Conservation (phyloP, 2,113 vertebrate species). For the Poecilia latipinna region DNA sequence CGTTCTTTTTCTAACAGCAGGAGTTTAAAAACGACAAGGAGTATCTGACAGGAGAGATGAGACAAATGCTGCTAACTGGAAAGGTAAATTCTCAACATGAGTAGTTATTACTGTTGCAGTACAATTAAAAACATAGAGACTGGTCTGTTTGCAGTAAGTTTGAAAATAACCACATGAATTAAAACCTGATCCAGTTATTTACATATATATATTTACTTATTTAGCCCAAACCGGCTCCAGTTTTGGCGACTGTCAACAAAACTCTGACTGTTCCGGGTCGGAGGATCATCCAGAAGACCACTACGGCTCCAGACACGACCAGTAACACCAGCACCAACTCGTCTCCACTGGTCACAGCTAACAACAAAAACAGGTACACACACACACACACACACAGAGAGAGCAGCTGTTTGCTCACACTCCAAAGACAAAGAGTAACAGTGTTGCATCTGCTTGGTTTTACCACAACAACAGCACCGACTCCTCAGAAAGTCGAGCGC, state of each 20-base stretch:
- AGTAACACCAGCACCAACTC: conserved; percentile 87
- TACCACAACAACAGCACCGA: conserved; percentile 79
- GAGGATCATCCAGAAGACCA: conserved; percentile 88
- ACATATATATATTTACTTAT: background rate
- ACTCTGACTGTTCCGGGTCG: conserved; percentile 92
- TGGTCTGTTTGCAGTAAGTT: background rate
- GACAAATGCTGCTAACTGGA: conserved; percentile 91
- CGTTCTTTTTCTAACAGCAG: conserved; percentile 69
- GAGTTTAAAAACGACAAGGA: conserved; percentile 96
- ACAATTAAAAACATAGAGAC: background rate
- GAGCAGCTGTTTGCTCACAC: background rate
- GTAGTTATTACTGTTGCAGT: background rate
- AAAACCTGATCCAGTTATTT: background rate
- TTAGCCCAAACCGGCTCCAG: conserved; percentile 91
- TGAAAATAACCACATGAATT: background rate
- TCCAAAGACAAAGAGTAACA: background rate
- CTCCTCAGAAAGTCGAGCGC: conserved; percentile 87
- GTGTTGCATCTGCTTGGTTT: background rate
- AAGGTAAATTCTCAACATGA: conserved; percentile 83
- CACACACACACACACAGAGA: background rate
- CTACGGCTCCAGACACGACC: conserved; percentile 82
- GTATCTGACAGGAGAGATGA: conserved; percentile 91
- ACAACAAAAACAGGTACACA: conserved; percentile 89
- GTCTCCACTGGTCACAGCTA: conserved; percentile 85
- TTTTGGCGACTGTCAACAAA: conserved; percentile 94